Evolutionary conservation across 2,113 vertebrate species (phyloP), one percentile per base, ranked within the genome.

Genomic region (Pica pica): DNA sequence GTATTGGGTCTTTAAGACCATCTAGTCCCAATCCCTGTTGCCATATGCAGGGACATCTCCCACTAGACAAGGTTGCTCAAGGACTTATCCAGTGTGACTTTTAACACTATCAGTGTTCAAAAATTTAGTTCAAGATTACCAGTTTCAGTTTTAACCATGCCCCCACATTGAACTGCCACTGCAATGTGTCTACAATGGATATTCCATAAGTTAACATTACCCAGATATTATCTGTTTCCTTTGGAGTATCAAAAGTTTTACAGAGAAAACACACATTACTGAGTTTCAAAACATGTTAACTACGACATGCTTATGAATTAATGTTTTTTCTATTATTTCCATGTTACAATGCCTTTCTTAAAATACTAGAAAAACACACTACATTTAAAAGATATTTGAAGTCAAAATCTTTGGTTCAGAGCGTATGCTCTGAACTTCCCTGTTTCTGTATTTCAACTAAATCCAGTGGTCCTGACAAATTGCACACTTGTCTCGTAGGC

Each of bases 141-240:
- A 49, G 12, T 81, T 87, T 69, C 19, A 22, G 3, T 49, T 64
- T 56, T 14, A 81, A 26, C 3, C 8, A 10, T 27, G 5, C 3
- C 3, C 0, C 4, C 16, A 23, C 5, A 2, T 1, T 44, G 57
- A 79, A 31, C 16, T 76, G 31, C 3, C 15, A 56, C 16, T 47
- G 4, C 30, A 64, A 14, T 39, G 15, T 4, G 26, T 50, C 71
- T 63, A 27, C 35, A 85, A 59, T 47, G 21, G 19, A 4, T 41
- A 55, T 42, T 71, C 27, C 1, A 3, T 33, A 47, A 37, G 1
- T 67, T 78, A 73, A 37, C 23, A 50, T 63, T 59, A 50, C 10
- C 59, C 7, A 85, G 7, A 10, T 79, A 35, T 37, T 82, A 11
- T 50, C 18, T 49, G 2, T 24, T 81, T 81, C 59, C 42, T 59